Evolutionary conservation across 1,140 invertebrate species (phyloP).

Genomic region (Drosophila dunni): DNA sequence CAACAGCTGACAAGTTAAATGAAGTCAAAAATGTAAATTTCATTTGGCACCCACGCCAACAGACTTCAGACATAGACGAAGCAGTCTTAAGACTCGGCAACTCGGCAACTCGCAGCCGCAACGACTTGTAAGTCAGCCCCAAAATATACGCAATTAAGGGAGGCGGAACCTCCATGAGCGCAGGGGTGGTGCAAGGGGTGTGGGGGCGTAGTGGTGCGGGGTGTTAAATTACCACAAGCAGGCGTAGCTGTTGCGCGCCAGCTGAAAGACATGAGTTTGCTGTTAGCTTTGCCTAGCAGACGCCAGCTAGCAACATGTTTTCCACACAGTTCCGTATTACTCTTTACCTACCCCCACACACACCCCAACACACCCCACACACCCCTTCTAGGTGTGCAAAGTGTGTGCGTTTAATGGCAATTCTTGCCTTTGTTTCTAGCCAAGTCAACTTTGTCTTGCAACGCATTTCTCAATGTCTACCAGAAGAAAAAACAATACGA

Average conservation of each 20-base stretch:
- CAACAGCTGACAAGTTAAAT: constrained; percentile 71
- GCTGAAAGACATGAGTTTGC: constrained; percentile 42
- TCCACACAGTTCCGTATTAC: constrained; percentile 2
- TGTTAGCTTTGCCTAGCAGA: constrained; percentile 19
- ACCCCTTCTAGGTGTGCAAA: not conserved
- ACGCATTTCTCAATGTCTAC: constrained; percentile 29
- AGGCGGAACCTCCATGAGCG: not conserved
- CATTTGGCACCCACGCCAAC: constrained; percentile 53
- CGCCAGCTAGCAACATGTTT: constrained; percentile 50
- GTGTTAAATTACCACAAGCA: constrained; percentile 61
- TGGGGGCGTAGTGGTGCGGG: constrained; percentile 2
- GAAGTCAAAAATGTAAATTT: constrained; percentile 82
- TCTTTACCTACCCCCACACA: not conserved
- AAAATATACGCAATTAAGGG: constrained; percentile 69
- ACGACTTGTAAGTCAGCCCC: constrained; percentile 50
- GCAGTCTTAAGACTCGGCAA: constrained; percentile 30
- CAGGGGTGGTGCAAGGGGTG: not conserved
- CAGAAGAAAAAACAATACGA: constrained; percentile 5
- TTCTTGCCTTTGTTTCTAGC: constrained; percentile 40
- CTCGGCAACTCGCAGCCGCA: constrained; percentile 40
- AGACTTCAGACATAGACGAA: constrained; percentile 19
- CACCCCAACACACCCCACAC: not conserved
- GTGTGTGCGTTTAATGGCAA: constrained; percentile 47
- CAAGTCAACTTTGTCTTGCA: constrained; percentile 21
- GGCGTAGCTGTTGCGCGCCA: constrained; percentile 65